Percentiles rank a stretch among this genome's conserved stretches.
Conservation (phyloP, 2,797 vertebrate genomes). For the Sebastes steindachneri region DNA sequence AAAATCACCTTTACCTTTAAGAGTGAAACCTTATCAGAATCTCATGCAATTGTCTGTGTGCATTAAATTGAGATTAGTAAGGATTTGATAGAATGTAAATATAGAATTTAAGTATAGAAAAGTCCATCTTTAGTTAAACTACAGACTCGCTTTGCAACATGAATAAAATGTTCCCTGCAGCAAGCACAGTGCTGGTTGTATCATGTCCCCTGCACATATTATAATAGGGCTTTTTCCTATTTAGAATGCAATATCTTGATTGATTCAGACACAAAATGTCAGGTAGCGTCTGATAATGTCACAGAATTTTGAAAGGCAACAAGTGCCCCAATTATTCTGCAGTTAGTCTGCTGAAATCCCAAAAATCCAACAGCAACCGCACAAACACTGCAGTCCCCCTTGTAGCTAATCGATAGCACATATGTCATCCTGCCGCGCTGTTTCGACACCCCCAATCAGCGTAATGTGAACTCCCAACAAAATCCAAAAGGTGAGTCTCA, state of each 20-base stretch:
- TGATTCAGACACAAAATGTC: not conserved
- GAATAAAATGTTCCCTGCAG: not conserved
- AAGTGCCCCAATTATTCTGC: not conserved
- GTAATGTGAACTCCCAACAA: not conserved
- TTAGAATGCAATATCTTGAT: not conserved
- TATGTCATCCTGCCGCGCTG: not conserved
- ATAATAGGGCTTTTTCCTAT: not conserved
- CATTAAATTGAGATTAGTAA: not conserved
- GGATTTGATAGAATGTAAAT: not conserved
- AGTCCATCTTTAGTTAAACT: not conserved
- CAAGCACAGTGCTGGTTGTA: not conserved
- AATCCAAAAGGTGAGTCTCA: conserved; percentile 18
- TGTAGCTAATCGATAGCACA: conserved; percentile 12
- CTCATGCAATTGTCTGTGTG: no score
- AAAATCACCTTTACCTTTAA: not conserved
- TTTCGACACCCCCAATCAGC: conserved; percentile 12
- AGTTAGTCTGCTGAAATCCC: not conserved
- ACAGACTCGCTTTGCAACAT: not conserved
- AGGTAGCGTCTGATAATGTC: not conserved
- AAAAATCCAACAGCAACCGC: not conserved
- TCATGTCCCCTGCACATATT: not conserved
- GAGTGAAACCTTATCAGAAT: no score
- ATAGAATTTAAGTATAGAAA: not conserved
- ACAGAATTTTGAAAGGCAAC: not conserved
- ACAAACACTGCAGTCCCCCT: not conserved